Evolutionary conservation across 1,140 invertebrate genomes (phyloP).

Genomic region (Parasteatoda tepidariorum): DNA sequence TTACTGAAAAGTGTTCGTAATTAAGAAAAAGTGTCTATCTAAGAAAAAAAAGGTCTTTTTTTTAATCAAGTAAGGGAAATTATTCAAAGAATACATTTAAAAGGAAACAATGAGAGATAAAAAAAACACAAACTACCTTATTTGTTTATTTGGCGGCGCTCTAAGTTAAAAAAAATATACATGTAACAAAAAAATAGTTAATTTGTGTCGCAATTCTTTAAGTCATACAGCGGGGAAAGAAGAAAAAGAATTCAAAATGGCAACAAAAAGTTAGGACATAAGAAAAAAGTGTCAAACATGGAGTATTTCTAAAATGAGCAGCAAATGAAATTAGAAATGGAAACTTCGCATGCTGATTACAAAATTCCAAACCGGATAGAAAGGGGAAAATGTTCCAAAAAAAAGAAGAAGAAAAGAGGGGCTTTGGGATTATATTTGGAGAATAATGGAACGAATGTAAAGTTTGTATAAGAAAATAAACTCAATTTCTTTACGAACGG

Average conservation of each 20-base stretch:
- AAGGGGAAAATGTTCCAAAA: background rate
- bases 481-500: conserved; percentile 7
- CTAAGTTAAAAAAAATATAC: too few species aligned
- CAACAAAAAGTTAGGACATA: background rate
- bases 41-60: too few species aligned
- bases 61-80: too few species aligned
- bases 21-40: too few species aligned
- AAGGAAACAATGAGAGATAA: too few species aligned
- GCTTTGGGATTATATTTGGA: conserved; percentile 20
- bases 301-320: background rate
- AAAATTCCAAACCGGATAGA: background rate
- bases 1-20: too few species aligned
- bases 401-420: background rate
- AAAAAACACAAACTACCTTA: too few species aligned
- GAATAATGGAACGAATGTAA: conserved; percentile 18
- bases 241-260: background rate
- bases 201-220: too few species aligned
- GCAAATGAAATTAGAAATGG: conserved; percentile 54
- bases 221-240: background rate
- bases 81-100: too few species aligned
- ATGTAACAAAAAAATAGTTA: too few species aligned
- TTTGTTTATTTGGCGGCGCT: too few species aligned
- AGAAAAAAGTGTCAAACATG: conserved; percentile 1
- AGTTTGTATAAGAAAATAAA: conserved; percentile 31
- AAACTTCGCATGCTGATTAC: conserved; percentile 50